Evolutionary conservation across 2,888 invertebrate species (phyloP).

Genomic region (Drosophila neonasuta): DNA sequence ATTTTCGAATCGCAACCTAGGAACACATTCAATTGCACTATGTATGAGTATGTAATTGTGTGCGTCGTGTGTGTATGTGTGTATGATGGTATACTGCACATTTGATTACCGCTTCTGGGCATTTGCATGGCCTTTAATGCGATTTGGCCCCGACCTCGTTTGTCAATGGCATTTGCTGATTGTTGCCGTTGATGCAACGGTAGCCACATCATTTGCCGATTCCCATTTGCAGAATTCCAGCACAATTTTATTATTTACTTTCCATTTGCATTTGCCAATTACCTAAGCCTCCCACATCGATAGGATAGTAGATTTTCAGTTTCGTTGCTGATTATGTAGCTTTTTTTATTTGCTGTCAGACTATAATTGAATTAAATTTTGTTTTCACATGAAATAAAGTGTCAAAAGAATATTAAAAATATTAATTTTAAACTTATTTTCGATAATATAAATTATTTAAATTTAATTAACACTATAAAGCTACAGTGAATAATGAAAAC

Average conservation of each 20-base stretch:
- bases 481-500: too few relatives aligned
- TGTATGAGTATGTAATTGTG: neutral
- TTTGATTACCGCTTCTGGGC: constrained; percentile 52
- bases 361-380: constrained; percentile 34
- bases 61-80: neutral
- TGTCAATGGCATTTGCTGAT: constrained; percentile 58
- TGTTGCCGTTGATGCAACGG: constrained; percentile 51
- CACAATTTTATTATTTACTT: constrained; percentile 62
- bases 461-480: too few relatives aligned
- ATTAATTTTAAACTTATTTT: too few relatives aligned
- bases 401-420: too few relatives aligned
- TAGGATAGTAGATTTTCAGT: constrained; percentile 41
- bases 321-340: constrained; percentile 49
- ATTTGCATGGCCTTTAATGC: constrained; percentile 52
- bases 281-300: constrained; percentile 21
- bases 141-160: constrained; percentile 53
- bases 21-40: constrained; percentile 6
- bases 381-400: too few relatives aligned
- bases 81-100: constrained; percentile 19
- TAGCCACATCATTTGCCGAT: constrained; percentile 65
- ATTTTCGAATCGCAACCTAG: constrained; percentile 16
- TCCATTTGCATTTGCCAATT: constrained; percentile 62
- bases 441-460: too few relatives aligned
- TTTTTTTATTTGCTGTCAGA: constrained; percentile 12
- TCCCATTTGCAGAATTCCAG: constrained; percentile 41